phyloP scores from a whole-genome alignment of 2,113 vertebrate genomes.

The Sturnus vulgaris region DNA sequence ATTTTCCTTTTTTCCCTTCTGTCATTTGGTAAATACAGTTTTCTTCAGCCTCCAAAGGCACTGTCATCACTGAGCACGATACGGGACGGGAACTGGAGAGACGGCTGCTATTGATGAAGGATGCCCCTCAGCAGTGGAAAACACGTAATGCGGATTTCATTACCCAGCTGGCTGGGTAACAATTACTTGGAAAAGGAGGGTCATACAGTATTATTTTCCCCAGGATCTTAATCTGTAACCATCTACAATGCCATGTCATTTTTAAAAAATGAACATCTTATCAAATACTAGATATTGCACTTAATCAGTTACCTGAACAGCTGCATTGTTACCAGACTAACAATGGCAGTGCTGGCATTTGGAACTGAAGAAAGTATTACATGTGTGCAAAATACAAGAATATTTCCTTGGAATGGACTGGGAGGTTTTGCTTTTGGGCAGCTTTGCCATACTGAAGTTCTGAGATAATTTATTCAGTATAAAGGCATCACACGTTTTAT shows the following conservation, averaged over 20 bases:
- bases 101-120: conserved; percentile 90
- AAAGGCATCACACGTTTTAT: conserved; percentile 48
- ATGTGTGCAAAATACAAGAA: conserved; percentile 57
- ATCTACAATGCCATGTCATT: conserved; percentile 55
- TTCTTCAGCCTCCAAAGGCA: conserved; percentile 94
- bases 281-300: conserved; percentile 72
- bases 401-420: conserved; percentile 46
- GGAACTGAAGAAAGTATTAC: conserved; percentile 53
- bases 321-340: conserved; percentile 55
- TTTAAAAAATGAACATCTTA: conserved; percentile 51
- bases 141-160: conserved; percentile 42
- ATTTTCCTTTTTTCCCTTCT: not conserved
- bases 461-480: conserved; percentile 64
- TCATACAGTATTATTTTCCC: conserved; percentile 53
- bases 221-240: conserved; percentile 56
- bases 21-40: conserved; percentile 69
- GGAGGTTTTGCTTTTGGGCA: conserved; percentile 42
- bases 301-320: conserved; percentile 65
- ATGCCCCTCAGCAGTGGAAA: not conserved
- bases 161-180: conserved; percentile 95
- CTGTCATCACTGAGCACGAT: conserved; percentile 89
- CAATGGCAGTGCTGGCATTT: conserved; percentile 56
- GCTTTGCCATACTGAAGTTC: conserved; percentile 54
- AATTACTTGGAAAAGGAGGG: conserved; percentile 12
- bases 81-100: conserved; percentile 93